Conservation (phyloP, 2,888 invertebrate species). For the Hofmannophila pseudospretella region DNA sequence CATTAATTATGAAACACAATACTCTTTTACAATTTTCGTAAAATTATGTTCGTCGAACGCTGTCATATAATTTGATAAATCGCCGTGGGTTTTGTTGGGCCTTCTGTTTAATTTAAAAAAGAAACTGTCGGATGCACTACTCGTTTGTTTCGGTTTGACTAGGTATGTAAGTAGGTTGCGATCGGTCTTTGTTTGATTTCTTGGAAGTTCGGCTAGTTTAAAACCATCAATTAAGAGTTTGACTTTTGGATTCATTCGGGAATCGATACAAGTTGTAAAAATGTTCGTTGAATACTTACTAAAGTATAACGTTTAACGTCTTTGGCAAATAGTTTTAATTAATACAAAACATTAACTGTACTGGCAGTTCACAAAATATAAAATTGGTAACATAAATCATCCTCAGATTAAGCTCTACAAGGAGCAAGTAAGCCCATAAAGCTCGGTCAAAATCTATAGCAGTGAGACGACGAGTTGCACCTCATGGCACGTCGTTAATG, state of each 20-base stretch:
- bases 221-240: background rate
- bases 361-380: too few relatives aligned
- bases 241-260: background rate
- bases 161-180: background rate
- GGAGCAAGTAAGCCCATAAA: conserved; percentile 2
- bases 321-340: too few relatives aligned
- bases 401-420: background rate
- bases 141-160: conserved; percentile 19
- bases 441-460: conserved; percentile 31
- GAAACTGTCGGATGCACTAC: conserved; percentile 6
- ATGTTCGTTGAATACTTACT: too few relatives aligned
- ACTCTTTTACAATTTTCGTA: conserved; percentile 65
- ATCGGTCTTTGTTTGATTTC: conserved; percentile 8
- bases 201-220: conserved; percentile 1
- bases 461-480: conserved; percentile 42
- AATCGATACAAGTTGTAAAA: background rate
- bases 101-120: conserved; percentile 45
- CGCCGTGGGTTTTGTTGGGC: conserved; percentile 31
- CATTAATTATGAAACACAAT: conserved; percentile 78
- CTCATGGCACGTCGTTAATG: conserved; percentile 62
- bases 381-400: too few relatives aligned
- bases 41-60: conserved; percentile 65
- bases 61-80: conserved; percentile 74
- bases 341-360: too few relatives aligned
- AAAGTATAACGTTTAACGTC: too few relatives aligned